Evolutionary conservation across 2,888 invertebrate genomes (phyloP).

Genomic region (Heterodera filipjevi): DNA sequence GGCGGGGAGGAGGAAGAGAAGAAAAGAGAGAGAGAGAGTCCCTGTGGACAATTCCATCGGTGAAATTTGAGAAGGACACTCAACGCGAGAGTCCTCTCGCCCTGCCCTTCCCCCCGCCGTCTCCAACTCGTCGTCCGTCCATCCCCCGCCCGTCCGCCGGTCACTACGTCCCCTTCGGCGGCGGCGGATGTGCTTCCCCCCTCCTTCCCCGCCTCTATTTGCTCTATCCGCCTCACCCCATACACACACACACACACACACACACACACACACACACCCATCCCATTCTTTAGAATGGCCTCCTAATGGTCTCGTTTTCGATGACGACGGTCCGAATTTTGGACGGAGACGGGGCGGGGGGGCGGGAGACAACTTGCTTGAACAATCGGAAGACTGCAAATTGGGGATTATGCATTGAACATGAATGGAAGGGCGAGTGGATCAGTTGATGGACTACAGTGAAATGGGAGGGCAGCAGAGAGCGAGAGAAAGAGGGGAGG

Average conservation of each 20-base stretch:
- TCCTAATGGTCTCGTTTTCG: slow-evolving; percentile 5
- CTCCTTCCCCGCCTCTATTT: neutral
- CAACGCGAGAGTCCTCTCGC: slow-evolving; percentile 7
- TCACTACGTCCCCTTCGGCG: neutral
- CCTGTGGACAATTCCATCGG: neutral
- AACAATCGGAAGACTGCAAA: slow-evolving; percentile 3
- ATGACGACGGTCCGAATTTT: slow-evolving; percentile 4
- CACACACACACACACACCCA: neutral
- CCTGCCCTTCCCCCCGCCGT: neutral
- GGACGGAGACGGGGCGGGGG: neutral
- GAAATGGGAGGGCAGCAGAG: neutral
- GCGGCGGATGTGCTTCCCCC: neutral
- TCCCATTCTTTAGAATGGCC: neutral
- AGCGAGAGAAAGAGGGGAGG: neutral
- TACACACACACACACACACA: neutral
- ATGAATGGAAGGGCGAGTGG: neutral
- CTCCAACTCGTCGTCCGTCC: neutral
- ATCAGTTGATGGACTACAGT: neutral
- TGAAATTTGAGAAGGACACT: slow-evolving; percentile 12
- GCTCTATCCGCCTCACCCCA: neutral
- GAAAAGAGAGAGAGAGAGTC: neutral
- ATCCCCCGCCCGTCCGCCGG: too few species aligned
- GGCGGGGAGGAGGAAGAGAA: neutral
- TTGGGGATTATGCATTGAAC: neutral
- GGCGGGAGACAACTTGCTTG: neutral